Base-by-base conservation (phyloP, 2,113 vertebrate genomes). In the Zapornia atra region DNA sequence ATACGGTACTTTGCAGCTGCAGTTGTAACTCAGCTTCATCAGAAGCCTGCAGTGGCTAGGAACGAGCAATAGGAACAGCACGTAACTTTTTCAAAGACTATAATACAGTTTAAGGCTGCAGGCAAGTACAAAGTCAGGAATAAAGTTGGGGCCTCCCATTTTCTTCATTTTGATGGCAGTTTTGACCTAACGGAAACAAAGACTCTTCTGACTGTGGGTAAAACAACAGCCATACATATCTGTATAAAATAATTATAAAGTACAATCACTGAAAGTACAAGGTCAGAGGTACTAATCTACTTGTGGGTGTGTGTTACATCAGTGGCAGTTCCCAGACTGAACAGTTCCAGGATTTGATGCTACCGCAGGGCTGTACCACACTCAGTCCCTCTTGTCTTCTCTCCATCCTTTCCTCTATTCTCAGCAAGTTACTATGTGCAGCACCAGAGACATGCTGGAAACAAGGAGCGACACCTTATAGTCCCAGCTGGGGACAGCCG, bases 1-100 rank as follows among this genome's bases (percentile, higher is more conserved):
- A 92, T 29, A 94, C 51, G 76, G 82, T 20, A 20, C n/a, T 83
- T 22, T 34, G 79, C 94, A 96, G 88, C 90, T 92, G 72, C 11
- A 5, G 85, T 75, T 12, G 2, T 93, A 94, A 95, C 79, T 90
- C 85, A 83, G 80, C 64, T 68, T 25, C 90, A 71, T 75, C 90
- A 75, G 14, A 85, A 88, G 4, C 51, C 92, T 72, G 92, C 70
- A 71, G 82, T 15, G 64, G n/a, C 3, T 44, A 53, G 48, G 53
- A 88, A 53, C 0, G 3, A 93, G 76, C 79, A 53, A 28, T 0
- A 54, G 38, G 57, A 40, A 14, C 1, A 7, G 42, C 17, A 80
- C 7, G 6, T 2, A 42, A 33, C 38, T 40, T 40, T 66, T 38
- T 29, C 51, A 78, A 59, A 83, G 50, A 19, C 15, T 42, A 21